phyloP scores from a whole-genome alignment of 2,888 invertebrate species.

The Rhabditoides inermis region DNA sequence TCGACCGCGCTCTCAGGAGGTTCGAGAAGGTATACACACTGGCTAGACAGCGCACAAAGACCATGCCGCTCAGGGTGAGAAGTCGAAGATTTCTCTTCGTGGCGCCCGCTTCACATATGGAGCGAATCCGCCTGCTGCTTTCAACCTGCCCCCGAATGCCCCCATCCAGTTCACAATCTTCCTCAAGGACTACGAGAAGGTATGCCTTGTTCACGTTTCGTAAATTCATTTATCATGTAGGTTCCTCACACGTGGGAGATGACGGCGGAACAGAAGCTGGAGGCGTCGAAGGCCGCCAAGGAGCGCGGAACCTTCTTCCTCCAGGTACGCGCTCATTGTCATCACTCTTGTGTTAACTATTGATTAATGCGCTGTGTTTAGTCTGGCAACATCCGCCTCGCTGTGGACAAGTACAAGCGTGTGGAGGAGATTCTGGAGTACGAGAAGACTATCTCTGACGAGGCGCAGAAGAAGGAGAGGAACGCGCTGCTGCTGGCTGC shows the following conservation, averaged over 20 bases:
- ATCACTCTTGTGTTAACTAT: not conserved
- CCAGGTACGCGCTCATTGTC: conserved; percentile 3
- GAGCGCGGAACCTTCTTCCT: conserved; percentile 84
- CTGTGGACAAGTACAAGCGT: conserved; percentile 78
- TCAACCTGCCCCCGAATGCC: conserved; percentile 71
- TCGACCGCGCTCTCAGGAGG: conserved; percentile 72
- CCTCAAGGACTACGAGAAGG: conserved; percentile 75
- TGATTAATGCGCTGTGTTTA: no score
- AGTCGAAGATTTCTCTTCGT: conserved; percentile 34
- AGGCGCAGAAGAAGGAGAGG: conserved; percentile 26
- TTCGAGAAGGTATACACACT: conserved; percentile 68
- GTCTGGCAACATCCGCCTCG: conserved; percentile 67
- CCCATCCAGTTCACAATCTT: conserved; percentile 73
- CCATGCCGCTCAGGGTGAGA: conserved; percentile 25
- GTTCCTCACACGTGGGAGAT: conserved; percentile 75
- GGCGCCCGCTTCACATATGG: conserved; percentile 42
- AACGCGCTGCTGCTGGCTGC: conserved; percentile 34
- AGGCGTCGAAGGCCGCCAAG: conserved; percentile 73
- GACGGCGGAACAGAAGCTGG: conserved; percentile 70
- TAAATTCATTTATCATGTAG: no score
- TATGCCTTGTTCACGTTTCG: conserved; percentile 52
- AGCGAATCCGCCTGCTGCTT: conserved; percentile 58
- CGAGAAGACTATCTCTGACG: conserved; percentile 34
- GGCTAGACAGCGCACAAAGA: conserved; percentile 58
- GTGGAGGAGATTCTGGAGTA: conserved; percentile 64